Conservation (phyloP, 2,113 vertebrate genomes). For the Psammodynastes pulverulentus region DNA sequence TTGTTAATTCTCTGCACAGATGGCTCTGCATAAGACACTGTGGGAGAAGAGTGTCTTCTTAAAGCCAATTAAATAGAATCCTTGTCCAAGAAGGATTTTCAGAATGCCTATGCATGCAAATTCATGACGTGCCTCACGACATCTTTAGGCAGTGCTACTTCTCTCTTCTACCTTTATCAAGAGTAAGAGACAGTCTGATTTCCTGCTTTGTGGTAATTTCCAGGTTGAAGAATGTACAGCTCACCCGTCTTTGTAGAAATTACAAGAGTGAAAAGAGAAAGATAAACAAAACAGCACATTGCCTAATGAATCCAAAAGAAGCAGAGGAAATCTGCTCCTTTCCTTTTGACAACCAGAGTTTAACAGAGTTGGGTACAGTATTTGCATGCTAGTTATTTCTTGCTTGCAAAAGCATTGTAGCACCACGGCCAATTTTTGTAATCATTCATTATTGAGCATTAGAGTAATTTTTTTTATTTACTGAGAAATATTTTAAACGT, state of each 20-base stretch:
- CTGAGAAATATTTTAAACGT: neutral
- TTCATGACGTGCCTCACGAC: slow-evolving; percentile 49
- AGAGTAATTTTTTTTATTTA: neutral
- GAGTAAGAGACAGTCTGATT: slow-evolving; percentile 32
- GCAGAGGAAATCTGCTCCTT: neutral
- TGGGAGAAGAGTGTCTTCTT: slow-evolving; percentile 67
- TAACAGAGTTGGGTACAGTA: neutral
- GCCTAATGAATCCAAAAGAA: slow-evolving; percentile 21
- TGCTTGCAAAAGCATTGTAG: neutral
- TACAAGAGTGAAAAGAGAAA: neutral
- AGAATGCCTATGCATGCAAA: slow-evolving; percentile 63
- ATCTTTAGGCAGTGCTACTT: slow-evolving; percentile 38
- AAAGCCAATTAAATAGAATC: slow-evolving; percentile 71
- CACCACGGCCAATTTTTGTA: neutral
- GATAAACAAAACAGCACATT: slow-evolving; percentile 30
- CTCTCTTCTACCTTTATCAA: neutral
- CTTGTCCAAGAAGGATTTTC: slow-evolving; percentile 67
- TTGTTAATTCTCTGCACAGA: slow-evolving; percentile 68
- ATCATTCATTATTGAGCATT: neutral
- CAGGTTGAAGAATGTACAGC: neutral
- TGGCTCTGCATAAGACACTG: slow-evolving; percentile 65
- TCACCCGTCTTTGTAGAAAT: neutral
- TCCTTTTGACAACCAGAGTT: neutral
- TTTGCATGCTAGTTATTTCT: neutral
- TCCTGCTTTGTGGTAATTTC: slow-evolving; percentile 39